Conservation (phyloP, 2,888 invertebrate genomes). For the Eristalis tenax region DNA sequence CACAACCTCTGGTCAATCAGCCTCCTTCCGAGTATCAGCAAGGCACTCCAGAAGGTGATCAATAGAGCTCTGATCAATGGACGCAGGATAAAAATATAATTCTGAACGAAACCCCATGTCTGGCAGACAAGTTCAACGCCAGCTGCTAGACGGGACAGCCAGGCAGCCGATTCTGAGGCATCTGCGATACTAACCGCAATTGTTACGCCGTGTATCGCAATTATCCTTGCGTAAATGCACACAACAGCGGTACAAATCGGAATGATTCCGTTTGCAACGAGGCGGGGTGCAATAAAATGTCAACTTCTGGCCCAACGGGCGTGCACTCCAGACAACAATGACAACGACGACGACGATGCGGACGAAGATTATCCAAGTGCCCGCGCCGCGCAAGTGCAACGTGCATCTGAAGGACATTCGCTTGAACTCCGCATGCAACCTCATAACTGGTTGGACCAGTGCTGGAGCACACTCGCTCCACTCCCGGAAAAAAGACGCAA, state of each 20-base stretch:
- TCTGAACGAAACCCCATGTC: too few relatives aligned
- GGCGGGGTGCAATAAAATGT: slow-evolving; percentile 34
- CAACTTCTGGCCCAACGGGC: slow-evolving; percentile 17
- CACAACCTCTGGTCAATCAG: too few relatives aligned
- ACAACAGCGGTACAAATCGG: slow-evolving; percentile 50
- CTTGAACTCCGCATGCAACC: background rate
- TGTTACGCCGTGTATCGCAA: slow-evolving; percentile 53
- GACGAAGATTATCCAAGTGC: background rate
- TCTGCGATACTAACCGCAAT: slow-evolving; percentile 52
- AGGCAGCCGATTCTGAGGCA: background rate
- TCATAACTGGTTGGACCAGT: slow-evolving; percentile 58
- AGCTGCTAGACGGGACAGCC: background rate
- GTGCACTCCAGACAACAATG: slow-evolving; percentile 33
- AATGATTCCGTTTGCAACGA: background rate
- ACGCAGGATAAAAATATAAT: too few relatives aligned
- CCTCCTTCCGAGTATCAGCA: too few relatives aligned
- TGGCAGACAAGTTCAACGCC: background rate
- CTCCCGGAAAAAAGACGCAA: slow-evolving; percentile 35
- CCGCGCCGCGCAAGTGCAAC: slow-evolving; percentile 37
- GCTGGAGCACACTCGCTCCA: slow-evolving; percentile 1
- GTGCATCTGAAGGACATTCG: slow-evolving; percentile 54
- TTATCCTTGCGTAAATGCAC: slow-evolving; percentile 67
- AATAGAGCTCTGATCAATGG: too few relatives aligned
- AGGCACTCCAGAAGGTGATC: too few relatives aligned
- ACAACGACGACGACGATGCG: slow-evolving; percentile 8